Evolutionary conservation across 2,888 invertebrate species (phyloP), one percentile per base, ranked within the genome.

Genomic region (Zaprionus bogoriensis): DNA sequence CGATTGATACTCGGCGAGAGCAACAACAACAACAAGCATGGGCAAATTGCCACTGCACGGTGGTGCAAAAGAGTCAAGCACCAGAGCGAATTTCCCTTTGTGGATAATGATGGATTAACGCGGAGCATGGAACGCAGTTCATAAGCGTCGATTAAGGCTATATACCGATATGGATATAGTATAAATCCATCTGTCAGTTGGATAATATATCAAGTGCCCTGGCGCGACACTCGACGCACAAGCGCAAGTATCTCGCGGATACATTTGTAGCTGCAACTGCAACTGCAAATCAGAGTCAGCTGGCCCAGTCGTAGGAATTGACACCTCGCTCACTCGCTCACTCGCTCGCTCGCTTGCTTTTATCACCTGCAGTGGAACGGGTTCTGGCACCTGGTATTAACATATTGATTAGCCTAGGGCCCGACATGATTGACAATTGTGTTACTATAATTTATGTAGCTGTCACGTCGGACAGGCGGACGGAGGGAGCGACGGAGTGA

Each of bases 321-420:
- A 79, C 83, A 78, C 52, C 48, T 82, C 46, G 30, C 63, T 68
- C 47, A 42, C 57, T 70, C 72, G n/a, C n/a, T n/a, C n/a, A n/a
- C n/a, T n/a, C n/a, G n/a, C n/a, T n/a, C n/a, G n/a, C n/a, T n/a
- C n/a, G n/a, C n/a, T n/a, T n/a, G n/a, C n/a, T n/a, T n/a, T 78
- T 81, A 80, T 85, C 85, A 78, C 65, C 85, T 80, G 85, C 85
- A 28, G 57, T 67, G 55, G 48, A 80, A 78, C 84, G 62, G 71
- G 78, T 71, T 71, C 55, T 52, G 44, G 39, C 10, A 17, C 2
- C 19, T 48, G 17, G 9, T 42, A 85, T 83, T 80, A 71, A 65
- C 86, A 85, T 80, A 80, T 77, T 86, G 80, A 83, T 86, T 80
- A 74, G 86, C 80, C 80, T 77, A 83, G 77, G 86, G 83, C 77